phyloP scores from a whole-genome alignment of 2,888 invertebrate species.

The Sarcophaga subvicina region DNA sequence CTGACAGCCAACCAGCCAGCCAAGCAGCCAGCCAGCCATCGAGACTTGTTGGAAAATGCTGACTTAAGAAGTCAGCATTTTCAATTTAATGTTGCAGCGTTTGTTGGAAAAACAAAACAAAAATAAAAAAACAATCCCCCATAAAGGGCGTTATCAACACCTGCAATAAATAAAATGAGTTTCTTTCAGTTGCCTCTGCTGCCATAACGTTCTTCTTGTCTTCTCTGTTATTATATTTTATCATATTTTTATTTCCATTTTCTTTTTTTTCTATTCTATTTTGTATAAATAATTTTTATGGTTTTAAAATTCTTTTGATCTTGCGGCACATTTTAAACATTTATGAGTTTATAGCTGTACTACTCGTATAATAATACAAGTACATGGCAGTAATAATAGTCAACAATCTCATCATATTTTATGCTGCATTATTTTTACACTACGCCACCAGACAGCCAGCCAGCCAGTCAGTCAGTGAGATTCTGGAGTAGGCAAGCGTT shows the following conservation, averaged over 20 bases:
- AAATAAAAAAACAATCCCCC: slow-evolving; percentile 5
- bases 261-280: background rate
- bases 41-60: slow-evolving; percentile 38
- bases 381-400: slow-evolving; percentile 57
- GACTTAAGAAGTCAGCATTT: slow-evolving; percentile 47
- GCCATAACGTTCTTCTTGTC: no score
- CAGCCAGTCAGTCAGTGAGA: background rate
- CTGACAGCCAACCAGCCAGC: no score
- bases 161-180: slow-evolving; percentile 63
- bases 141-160: slow-evolving; percentile 64
- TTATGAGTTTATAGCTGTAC: slow-evolving; percentile 63
- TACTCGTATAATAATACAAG: background rate
- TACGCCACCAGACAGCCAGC: background rate
- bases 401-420: slow-evolving; percentile 52
- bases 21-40: no score
- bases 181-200: no score
- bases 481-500: background rate
- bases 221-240: no score
- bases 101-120: no score
- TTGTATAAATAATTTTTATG: slow-evolving; percentile 53
- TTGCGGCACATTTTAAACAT: slow-evolving; percentile 67
- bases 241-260: no score
- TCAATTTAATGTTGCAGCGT: background rate
- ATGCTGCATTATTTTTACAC: slow-evolving; percentile 37
- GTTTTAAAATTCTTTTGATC: slow-evolving; percentile 64